A percentile compares a stretch with the other conserved stretches of the same genome.
phyloP scores from a whole-genome alignment of 1,140 invertebrate species.

The Neodiprion fabricii region DNA sequence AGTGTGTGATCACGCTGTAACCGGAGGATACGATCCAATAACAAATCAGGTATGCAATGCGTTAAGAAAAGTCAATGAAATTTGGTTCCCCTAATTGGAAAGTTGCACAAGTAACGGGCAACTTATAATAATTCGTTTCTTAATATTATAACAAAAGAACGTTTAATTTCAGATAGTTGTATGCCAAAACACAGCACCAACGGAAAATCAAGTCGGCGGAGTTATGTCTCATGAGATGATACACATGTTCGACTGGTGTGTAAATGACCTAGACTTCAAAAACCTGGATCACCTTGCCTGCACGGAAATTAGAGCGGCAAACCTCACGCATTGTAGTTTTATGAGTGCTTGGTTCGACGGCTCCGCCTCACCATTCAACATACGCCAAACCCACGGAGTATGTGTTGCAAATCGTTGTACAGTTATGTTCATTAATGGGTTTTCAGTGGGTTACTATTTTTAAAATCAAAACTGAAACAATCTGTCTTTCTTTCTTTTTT shows the following conservation, averaged over 20 bases:
- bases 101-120: constrained; percentile 10
- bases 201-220: constrained; percentile 73
- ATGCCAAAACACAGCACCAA: constrained; percentile 83
- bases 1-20: constrained; percentile 81
- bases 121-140: neutral
- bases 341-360: constrained; percentile 80
- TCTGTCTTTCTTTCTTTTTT: too few species aligned
- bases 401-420: constrained; percentile 27
- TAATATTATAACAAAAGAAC: constrained; percentile 15
- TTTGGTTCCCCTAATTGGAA: neutral
- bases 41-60: constrained; percentile 75
- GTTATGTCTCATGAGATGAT: constrained; percentile 92
- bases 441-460: constrained; percentile 38
- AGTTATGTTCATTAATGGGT: neutral
- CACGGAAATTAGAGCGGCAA: constrained; percentile 92
- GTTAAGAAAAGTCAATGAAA: neutral
- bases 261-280: constrained; percentile 86
- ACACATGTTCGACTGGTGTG: constrained; percentile 96
- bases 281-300: constrained; percentile 95
- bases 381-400: constrained; percentile 77
- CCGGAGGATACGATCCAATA: constrained; percentile 90
- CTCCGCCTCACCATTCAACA: constrained; percentile 74
- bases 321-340: constrained; percentile 91
- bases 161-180: constrained; percentile 77
- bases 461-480: too few species aligned